Conservation (phyloP, 2,888 invertebrate species). For the Pseudolycoriella hygida region DNA sequence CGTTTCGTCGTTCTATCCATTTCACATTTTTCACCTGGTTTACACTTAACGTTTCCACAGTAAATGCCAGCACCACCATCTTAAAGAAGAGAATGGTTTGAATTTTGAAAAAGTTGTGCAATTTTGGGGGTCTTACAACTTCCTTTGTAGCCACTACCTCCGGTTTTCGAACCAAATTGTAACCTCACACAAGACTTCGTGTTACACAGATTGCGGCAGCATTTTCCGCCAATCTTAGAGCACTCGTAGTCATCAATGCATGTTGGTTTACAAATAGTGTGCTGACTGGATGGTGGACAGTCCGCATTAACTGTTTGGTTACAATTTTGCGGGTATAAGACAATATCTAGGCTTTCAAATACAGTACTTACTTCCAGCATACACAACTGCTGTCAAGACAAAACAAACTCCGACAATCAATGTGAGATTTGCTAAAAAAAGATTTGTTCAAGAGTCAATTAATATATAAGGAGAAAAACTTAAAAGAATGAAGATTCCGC, state of each 20-base stretch:
- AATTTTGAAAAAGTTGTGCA: no score
- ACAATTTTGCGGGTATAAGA: no score
- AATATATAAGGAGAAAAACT: no score
- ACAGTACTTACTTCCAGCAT: slow-evolving; percentile 3
- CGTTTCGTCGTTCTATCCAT: slow-evolving; percentile 43
- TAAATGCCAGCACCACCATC: slow-evolving; percentile 33
- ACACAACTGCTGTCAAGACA: background rate
- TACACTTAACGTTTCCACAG: slow-evolving; percentile 53
- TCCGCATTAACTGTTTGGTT: slow-evolving; percentile 20
- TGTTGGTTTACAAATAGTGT: slow-evolving; percentile 47
- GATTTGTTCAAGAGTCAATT: no score
- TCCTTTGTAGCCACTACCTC: slow-evolving; percentile 26
- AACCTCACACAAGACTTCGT: slow-evolving; percentile 44
- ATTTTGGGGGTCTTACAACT: slow-evolving; percentile 14
- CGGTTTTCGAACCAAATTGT: slow-evolving; percentile 16
- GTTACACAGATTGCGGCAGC: slow-evolving; percentile 53
- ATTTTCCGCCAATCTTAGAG: slow-evolving; percentile 40
- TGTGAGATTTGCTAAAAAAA: slow-evolving; percentile 1
- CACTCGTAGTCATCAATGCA: slow-evolving; percentile 50
- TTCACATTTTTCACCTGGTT: slow-evolving; percentile 47
- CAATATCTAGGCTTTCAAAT: no score
- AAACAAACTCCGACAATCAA: background rate
- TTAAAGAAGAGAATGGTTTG: no score
- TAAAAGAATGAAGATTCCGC: no score
- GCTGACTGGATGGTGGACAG: slow-evolving; percentile 46